These are phyloP conservation scores for Hyles lineata DNA, from an alignment of 2,888 invertebrate species.

Conservation along the genomic window DNA sequence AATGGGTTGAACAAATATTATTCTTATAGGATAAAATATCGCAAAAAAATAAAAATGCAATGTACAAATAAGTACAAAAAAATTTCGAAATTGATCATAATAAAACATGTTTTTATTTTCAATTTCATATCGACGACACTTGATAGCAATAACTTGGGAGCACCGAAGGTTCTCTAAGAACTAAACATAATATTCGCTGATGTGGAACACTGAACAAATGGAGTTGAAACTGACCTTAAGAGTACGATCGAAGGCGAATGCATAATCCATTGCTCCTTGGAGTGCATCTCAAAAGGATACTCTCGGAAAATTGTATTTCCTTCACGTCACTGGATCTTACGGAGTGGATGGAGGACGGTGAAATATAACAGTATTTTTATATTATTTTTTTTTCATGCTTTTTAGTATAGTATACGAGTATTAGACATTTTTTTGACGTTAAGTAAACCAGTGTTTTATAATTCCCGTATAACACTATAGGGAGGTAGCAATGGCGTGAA, in stretches of 20 bases:
- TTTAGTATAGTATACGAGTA: too few species aligned
- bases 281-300: not conserved
- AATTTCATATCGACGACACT: not conserved
- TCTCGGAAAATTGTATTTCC: slow-evolving; percentile 4
- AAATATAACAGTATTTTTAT: not conserved
- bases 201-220: slow-evolving; percentile 7
- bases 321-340: not conserved
- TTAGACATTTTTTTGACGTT: too few species aligned
- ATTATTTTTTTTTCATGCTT: not conserved
- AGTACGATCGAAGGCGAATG: slow-evolving; percentile 2
- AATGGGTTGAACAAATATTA: too few species aligned
- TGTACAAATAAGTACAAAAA: too few species aligned
- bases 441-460: too few species aligned
- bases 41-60: too few species aligned
- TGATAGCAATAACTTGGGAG: too few species aligned
- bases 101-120: not conserved
- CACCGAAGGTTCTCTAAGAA: too few species aligned
- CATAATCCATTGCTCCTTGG: slow-evolving; percentile 13
- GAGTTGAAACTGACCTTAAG: slow-evolving; percentile 11
- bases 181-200: not conserved
- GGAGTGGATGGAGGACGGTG: not conserved
- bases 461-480: too few species aligned
- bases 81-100: too few species aligned
- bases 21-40: too few species aligned
- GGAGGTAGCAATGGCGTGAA: too few species aligned